Evolutionary conservation across 2,797 vertebrate species (phyloP).

Genomic region (Darevskia mixta): DNA sequence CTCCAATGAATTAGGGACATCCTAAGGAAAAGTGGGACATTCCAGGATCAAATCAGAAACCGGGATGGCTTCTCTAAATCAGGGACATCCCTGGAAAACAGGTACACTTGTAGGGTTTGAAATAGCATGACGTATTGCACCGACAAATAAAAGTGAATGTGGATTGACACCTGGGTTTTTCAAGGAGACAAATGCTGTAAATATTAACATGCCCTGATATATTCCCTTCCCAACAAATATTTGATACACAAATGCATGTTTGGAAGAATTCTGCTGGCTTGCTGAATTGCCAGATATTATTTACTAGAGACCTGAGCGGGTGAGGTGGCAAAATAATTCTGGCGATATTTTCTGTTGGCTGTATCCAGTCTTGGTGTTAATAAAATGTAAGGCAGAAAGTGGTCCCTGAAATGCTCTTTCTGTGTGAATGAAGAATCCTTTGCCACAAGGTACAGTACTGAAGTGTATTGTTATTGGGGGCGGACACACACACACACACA

Average conservation of each 20-base stretch:
- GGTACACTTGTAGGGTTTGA: no score
- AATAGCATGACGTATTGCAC: background rate
- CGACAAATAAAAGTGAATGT: background rate
- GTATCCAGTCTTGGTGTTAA: constrained; percentile 44
- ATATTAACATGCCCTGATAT: background rate
- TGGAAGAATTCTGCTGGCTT: background rate
- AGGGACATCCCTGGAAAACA: no score
- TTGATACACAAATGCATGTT: background rate
- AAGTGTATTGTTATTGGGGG: constrained; percentile 45
- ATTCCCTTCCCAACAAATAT: background rate
- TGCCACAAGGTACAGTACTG: constrained; percentile 31
- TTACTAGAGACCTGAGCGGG: no score
- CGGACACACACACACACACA: no score
- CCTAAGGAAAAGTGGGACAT: no score
- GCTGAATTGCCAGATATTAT: background rate
- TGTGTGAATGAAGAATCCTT: constrained; percentile 56
- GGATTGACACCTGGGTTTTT: background rate
- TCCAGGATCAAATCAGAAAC: no score
- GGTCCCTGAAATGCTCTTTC: constrained; percentile 41
- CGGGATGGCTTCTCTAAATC: no score
- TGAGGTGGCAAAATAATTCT: background rate
- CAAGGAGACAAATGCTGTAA: background rate
- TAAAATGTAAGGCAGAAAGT: background rate
- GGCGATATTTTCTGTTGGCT: constrained; percentile 13
- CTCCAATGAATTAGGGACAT: no score